These are phyloP conservation scores for Syngnathoides biaculeatus DNA, from an alignment of 2,113 vertebrate genomes.

Conservation along the genomic window DNA sequence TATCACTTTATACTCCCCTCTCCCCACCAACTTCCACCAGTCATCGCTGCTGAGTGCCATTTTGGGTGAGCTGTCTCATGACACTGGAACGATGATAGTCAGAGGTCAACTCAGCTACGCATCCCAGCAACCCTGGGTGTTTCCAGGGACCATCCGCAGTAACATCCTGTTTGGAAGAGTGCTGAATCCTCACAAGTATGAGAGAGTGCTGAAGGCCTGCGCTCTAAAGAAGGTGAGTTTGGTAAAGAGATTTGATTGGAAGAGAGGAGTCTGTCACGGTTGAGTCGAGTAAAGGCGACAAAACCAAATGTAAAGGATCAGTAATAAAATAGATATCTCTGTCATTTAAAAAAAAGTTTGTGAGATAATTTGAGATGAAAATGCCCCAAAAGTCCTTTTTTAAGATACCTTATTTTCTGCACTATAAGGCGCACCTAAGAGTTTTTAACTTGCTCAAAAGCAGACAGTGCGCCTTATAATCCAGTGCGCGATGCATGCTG, in stretches of 20 bases:
- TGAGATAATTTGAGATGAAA: too few species aligned
- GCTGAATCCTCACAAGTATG: conserved; percentile 79
- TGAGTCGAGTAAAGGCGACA: too few species aligned
- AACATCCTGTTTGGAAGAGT: conserved; percentile 90
- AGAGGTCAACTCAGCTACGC: conserved; percentile 82
- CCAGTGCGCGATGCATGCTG: too few species aligned
- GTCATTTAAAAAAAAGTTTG: too few species aligned
- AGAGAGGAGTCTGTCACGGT: neutral
- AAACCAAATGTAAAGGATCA: neutral
- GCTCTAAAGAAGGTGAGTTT: conserved; percentile 81
- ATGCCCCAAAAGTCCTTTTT: too few species aligned
- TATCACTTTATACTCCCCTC: neutral
- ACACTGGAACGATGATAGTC: conserved; percentile 72
- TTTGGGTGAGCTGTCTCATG: conserved; percentile 80
- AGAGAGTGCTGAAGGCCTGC: conserved; percentile 82
- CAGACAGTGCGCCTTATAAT: too few species aligned
- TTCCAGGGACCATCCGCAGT: conserved; percentile 85
- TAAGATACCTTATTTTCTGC: too few species aligned
- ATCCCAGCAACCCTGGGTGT: conserved; percentile 93
- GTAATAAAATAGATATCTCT: too few species aligned
- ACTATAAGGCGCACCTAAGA: too few species aligned
- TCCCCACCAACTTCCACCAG: conserved; percentile 50
- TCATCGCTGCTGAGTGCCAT: conserved; percentile 84
- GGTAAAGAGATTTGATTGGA: neutral
- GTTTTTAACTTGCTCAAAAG: too few species aligned